These are phyloP conservation scores for Cichladusa arquata DNA, from an alignment of 2,113 vertebrate genomes.

Conservation along the genomic window DNA sequence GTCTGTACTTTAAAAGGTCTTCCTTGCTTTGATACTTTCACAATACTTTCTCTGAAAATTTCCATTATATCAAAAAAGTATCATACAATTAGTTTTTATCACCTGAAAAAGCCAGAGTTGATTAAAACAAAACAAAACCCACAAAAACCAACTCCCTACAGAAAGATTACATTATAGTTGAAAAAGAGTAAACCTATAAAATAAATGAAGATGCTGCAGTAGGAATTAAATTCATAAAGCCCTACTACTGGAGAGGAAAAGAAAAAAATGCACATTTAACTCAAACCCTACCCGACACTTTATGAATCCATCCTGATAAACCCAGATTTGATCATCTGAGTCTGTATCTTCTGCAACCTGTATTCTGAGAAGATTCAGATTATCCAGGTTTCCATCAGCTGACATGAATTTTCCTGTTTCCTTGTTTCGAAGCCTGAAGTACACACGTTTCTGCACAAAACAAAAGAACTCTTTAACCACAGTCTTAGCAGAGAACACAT, in stretches of 20 bases:
- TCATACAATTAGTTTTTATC: not conserved
- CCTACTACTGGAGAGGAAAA: not conserved
- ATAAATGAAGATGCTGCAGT: not conserved
- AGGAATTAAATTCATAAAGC: not conserved
- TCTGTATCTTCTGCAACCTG: conserved; percentile 84
- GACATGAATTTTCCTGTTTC: conserved; percentile 84
- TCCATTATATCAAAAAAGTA: not conserved
- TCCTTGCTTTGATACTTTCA: not conserved
- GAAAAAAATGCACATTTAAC: not conserved
- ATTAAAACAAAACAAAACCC: not conserved
- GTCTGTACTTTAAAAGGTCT: not conserved
- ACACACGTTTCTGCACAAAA: conserved; percentile 80
- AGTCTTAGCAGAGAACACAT: not conserved
- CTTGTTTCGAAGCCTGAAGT: conserved; percentile 86
- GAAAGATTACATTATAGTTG: not conserved
- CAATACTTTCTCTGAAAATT: not conserved
- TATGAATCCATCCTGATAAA: conserved; percentile 87
- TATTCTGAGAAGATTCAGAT: conserved; percentile 88
- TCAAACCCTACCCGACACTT: conserved; percentile 81
- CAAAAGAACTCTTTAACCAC: not conserved
- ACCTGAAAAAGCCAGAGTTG: not conserved
- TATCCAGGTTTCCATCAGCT: conserved; percentile 85
- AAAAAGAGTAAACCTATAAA: not conserved
- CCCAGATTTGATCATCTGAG: conserved; percentile 88
- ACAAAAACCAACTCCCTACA: not conserved